A percentile compares a stretch with the other conserved stretches of the same genome.
Evolutionary conservation across 1,140 invertebrate genomes (phyloP).

Genomic region (Cydia pomonella): DNA sequence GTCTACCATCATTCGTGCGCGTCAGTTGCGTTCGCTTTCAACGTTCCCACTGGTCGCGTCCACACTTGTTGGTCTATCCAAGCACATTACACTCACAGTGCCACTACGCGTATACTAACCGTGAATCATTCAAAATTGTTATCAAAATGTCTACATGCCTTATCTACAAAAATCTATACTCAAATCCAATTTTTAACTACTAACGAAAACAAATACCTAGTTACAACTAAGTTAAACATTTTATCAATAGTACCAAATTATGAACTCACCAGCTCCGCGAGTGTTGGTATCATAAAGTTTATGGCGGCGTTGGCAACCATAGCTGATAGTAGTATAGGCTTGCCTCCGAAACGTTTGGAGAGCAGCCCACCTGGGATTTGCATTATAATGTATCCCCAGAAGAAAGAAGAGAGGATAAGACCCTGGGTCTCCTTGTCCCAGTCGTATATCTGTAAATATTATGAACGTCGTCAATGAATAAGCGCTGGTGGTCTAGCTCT

Average conservation of each 20-base stretch:
- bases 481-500: neutral
- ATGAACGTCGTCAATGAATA: constrained; percentile 37
- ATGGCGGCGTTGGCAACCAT: constrained; percentile 77
- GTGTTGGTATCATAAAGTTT: constrained; percentile 69
- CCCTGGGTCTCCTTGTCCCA: constrained; percentile 77
- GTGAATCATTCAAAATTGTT: no score
- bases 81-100: no score
- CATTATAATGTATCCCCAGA: constrained; percentile 82
- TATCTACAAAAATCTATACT: no score
- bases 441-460: constrained; percentile 55
- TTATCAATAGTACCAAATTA: neutral
- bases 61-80: no score
- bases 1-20: no score
- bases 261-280: constrained; percentile 55
- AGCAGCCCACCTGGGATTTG: constrained; percentile 83
- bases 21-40: no score
- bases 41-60: no score
- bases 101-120: no score
- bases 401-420: constrained; percentile 81
- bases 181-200: no score
- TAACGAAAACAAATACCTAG: no score
- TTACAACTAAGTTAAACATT: no score
- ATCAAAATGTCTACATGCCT: no score
- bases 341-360: constrained; percentile 81
- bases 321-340: constrained; percentile 78